Conservation (phyloP, 1,140 invertebrate species). For the Lucilia cuprina region DNA sequence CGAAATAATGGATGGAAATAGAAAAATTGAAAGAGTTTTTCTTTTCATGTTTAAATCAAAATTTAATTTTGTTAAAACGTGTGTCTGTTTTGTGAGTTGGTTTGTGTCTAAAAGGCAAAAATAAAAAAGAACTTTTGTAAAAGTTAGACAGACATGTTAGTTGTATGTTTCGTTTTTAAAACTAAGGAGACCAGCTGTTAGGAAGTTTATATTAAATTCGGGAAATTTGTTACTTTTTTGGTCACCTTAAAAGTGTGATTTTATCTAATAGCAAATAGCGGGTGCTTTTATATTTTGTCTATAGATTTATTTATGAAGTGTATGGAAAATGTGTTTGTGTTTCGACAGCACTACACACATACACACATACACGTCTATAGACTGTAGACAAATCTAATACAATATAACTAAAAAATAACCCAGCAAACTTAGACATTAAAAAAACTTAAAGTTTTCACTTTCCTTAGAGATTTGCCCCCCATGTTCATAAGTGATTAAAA, state of each 20-base stretch:
- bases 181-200: neutral
- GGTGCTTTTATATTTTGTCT: slow-evolving; percentile 8
- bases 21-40: neutral
- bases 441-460: too few relatives aligned
- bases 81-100: too few relatives aligned
- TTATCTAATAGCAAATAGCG: slow-evolving; percentile 3
- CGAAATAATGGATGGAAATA: neutral
- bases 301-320: neutral
- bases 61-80: slow-evolving; percentile 23
- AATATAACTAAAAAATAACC: neutral
- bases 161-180: neutral
- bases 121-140: neutral
- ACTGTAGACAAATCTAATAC: neutral
- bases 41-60: neutral
- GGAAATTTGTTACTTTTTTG: neutral
- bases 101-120: neutral
- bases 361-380: neutral
- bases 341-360: neutral
- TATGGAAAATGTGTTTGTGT: neutral
- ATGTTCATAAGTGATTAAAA: too few relatives aligned
- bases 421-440: neutral
- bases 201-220: too few relatives aligned
- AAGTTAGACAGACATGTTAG: slow-evolving; percentile 19
- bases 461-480: too few relatives aligned
- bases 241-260: slow-evolving; percentile 1